Base-by-base conservation (phyloP, 2,888 invertebrate species). In the Acronicta alni region DNA sequence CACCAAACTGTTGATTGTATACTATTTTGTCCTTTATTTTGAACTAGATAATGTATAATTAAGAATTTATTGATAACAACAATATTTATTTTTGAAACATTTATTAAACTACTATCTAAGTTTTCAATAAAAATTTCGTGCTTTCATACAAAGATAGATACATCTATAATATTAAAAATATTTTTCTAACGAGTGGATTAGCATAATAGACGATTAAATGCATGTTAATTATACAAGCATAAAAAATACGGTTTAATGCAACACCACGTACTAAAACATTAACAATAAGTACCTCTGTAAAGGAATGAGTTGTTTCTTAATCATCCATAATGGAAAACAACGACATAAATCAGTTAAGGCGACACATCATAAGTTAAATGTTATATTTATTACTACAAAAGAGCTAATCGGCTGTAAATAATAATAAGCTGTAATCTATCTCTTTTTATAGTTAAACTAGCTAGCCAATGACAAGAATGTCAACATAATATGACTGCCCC, bases 101-200 rank as follows among this genome's bases (percentile, higher is more conserved):
- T 68, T 68, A 68, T 67, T 72, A 14, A 72, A 41, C 67, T 72
- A 72, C 15, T 37, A 18, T 41, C 52, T 67, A 58, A n/a, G 30
- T 59, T 54, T 37, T 74, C 72, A 62, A 45, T 57, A 32, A 49
- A 60, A 57, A 38, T 58, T 54, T 68, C 51, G 71, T 73, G 71
- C 63, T 56, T 42, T 35, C 44, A 49, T 61, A 67, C 44, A 67
- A 56, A 53, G 10, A 0, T 54, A 58, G 38, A 41, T 32, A 35
- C n/a, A 12, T n/a, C 30, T 42, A 53, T 15, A 17, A 52, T 20
- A 38, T 16, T 68, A 48, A 56, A 55, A 14, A 18, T 57, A 51
- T 38, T 35, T 32, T 38, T 12, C 32, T 57, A 57, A 55, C 42
- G 38, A 67, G 30, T 48, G 23, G 15, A 56, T 32, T 39, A 17